Evolutionary conservation across 2,113 vertebrate species (phyloP), one percentile per base, ranked within the genome.

Genomic region (Chlamydotis undulata): DNA sequence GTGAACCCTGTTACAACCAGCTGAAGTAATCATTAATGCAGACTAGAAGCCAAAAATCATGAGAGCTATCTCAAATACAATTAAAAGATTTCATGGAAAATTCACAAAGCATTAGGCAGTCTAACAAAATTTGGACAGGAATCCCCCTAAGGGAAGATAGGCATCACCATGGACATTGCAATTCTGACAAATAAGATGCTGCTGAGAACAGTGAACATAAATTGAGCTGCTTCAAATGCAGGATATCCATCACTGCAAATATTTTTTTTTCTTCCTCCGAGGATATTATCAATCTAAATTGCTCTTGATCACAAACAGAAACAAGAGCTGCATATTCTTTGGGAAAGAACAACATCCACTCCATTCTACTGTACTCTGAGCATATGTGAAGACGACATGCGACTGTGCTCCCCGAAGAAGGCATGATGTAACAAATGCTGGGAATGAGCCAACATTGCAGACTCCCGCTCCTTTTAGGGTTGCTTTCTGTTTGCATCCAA

Each of bases 401-500:
- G 25, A 82, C 57, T 60, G 55, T 2, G 3, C 26, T 79, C 81
- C 61, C 65, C 0, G 0, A 79, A 78, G 91, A 87, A 82, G 65
- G 57, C 56, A 78, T 50, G 73, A 93, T 69, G 49, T 39, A 95
- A 93, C 52, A 68, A 60, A 85, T 31, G 19, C 6, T 95, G 65
- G 77, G 81, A 94, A 92, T 29, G 21, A 91, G 87, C 74, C 94
- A 95, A 3, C 0, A 3, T 28, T 91, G 53, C 61, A 93, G 25
- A 86, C 52, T 89, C 39, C 88, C 86, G 71, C 39, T 83, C 71
- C 92, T 96, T 97, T 83, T 90, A 83, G 33, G 86, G 68, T 59
- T 89, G 43, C 35, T 73, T 86, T 67, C 29, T 93, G 39, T 77
- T 74, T 86, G 70, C 41, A 60, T 73, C 25, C 60, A 63, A 88